These are phyloP conservation scores for Apodemus agrarius DNA, from an alignment of 2,797 vertebrate genomes.

Conservation along the genomic window DNA sequence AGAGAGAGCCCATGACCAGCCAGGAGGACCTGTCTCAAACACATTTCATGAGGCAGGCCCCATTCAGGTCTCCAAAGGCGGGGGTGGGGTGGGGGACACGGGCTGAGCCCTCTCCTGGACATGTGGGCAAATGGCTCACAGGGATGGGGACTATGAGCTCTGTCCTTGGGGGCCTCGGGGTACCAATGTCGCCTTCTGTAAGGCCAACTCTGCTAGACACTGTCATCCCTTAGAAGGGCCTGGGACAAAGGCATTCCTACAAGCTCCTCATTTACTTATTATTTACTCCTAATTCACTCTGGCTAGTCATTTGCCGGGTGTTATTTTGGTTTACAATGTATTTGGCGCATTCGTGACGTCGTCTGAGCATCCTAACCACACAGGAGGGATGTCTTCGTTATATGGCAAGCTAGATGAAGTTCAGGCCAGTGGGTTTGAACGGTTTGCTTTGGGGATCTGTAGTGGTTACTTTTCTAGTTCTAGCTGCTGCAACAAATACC, in stretches of 20 bases:
- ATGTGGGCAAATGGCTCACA: rapidly evolving
- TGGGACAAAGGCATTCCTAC: not conserved
- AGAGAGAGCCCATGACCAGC: not conserved
- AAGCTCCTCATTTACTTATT: not conserved
- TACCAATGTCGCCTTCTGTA: not conserved
- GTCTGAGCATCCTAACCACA: not conserved
- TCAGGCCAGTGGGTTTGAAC: slow-evolving; percentile 15
- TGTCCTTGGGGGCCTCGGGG: not conserved
- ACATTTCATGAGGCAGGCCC: not conserved
- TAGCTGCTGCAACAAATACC: not conserved
- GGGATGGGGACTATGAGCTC: not conserved
- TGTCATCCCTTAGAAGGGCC: not conserved
- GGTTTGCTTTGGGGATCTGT: not conserved
- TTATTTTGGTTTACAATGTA: slow-evolving; percentile 5
- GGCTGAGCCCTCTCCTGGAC: not conserved
- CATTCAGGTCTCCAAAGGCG: not conserved
- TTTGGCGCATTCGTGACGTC: slow-evolving; percentile 38
- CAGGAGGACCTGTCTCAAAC: not conserved
- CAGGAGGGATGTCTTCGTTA: not conserved
- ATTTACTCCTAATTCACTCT: not conserved
- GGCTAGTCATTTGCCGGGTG: not conserved
- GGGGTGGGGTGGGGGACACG: not conserved
- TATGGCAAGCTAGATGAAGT: slow-evolving; percentile 16
- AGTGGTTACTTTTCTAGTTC: not conserved
- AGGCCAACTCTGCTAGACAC: not conserved